Base-by-base conservation (phyloP, 2,113 vertebrate genomes). In the Misgurnus anguillicaudatus region DNA sequence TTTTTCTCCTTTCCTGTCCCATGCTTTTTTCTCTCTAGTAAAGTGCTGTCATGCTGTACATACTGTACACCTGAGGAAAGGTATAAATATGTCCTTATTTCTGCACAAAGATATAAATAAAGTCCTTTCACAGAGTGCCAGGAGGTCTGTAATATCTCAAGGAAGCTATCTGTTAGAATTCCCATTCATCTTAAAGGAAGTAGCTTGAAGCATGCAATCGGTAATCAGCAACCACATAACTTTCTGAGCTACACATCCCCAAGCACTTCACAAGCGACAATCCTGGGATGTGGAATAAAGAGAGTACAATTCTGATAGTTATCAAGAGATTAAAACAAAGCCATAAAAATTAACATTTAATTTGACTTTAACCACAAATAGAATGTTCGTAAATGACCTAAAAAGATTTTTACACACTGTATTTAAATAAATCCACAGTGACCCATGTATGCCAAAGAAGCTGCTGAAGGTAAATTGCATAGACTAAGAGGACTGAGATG, bases 391-490 rank as follows among this genome's bases (percentile, higher is more conserved):
- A 58, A 58, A 72, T 72, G 0, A 72, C 11, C 51, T 53, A 24
- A 55, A 70, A 4, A n/a, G 17, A 6, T 57, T 45, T 73, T 73
- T 61, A 53, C 62, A 68, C 51, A 62, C n/a, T 24, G 17, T 55
- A 36, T 36, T 68, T 24, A 60, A 21, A 24, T 0, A 72, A 24
- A 53, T 7, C 62, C 63, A 61, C 80, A 75, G 65, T 57, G 80
- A 84, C 53, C 83, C 41, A 45, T 58, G 55, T 55, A 6, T 4
- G 31, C 9, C 13, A 42, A 61, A 58, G 45, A 10, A 42, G 68
- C 6, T 7, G 45, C 19, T 47, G 60, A 38, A 58, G 14, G 42
- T 81, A 74, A 81, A 31, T 86, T 80, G 68, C 38, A 19, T 31
- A 45, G 61, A 74, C 45, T 63, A 53, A 65, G 39, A 51, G 45